Percentiles rank a stretch among this genome's conserved stretches.
Evolutionary conservation across 2,113 vertebrate species (phyloP).

Genomic region (Chinchilla lanigera): DNA sequence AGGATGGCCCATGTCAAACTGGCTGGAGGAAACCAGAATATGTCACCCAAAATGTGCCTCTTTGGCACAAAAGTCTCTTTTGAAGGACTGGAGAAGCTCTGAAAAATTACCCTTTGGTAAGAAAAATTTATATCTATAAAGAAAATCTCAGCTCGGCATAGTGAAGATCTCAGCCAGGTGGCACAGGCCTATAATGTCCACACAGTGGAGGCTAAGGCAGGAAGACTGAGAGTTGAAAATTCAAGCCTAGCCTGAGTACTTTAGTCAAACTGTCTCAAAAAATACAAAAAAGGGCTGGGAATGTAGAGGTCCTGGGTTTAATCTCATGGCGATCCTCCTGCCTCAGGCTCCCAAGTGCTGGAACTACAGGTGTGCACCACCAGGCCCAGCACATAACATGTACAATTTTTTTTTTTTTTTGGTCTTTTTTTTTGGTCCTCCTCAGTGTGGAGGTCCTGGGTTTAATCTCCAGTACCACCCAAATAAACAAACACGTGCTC

Average conservation of each 20-base stretch:
- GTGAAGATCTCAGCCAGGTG: neutral
- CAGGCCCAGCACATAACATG: too few relatives aligned
- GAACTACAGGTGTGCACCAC: too few relatives aligned
- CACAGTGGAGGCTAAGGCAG: neutral
- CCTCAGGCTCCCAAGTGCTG: too few relatives aligned
- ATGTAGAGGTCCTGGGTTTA: neutral
- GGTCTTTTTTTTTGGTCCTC: too few relatives aligned
- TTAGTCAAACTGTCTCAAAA: neutral
- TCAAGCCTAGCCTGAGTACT: neutral
- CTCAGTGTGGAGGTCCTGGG: neutral
- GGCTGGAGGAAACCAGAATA: neutral
- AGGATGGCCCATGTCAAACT: neutral
- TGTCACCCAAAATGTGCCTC: neutral
- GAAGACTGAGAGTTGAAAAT: neutral
- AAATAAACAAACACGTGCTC: neutral
- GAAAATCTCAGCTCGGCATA: neutral
- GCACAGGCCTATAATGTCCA: neutral
- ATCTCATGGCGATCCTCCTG: too few relatives aligned
- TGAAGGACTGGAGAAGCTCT: neutral
- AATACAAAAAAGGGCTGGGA: neutral
- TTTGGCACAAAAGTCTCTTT: neutral
- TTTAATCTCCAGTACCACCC: neutral
- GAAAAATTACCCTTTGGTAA: neutral
- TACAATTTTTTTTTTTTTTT: too few relatives aligned
- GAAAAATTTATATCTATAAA: neutral